A percentile compares a stretch with the other conserved stretches of the same genome.
Conservation (phyloP, 2,797 vertebrate genomes). For the Agapornis canus region DNA sequence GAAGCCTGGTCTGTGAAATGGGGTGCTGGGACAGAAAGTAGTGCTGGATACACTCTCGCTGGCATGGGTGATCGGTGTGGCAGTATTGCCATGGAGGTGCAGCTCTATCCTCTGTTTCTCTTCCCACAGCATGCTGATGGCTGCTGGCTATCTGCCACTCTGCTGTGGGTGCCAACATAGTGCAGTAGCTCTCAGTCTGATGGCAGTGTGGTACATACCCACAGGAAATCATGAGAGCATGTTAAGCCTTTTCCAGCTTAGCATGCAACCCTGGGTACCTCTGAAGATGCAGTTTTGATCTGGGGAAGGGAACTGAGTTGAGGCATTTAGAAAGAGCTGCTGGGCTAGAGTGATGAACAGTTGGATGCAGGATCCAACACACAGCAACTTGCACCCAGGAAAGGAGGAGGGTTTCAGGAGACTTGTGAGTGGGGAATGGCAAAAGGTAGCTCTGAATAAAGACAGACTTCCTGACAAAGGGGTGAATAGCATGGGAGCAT, state of each 20-base stretch:
- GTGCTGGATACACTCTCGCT: not conserved
- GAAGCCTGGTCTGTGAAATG: not conserved
- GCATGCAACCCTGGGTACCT: not conserved
- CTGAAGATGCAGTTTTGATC: not conserved
- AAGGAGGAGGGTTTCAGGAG: not conserved
- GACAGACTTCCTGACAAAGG: not conserved
- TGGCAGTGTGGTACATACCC: accelerated
- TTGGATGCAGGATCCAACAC: not conserved
- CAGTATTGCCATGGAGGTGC: not conserved
- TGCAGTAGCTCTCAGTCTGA: not conserved
- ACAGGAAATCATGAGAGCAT: accelerated
- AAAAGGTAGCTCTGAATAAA: not conserved
- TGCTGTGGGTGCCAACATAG: not conserved
- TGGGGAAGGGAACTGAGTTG: not conserved
- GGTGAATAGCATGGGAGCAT: not conserved
- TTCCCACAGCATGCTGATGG: not conserved
- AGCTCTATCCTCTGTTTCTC: not conserved
- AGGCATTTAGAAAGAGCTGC: not conserved
- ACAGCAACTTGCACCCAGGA: not conserved
- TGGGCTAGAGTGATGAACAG: not conserved
- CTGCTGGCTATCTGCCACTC: not conserved
- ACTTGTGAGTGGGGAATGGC: not conserved
- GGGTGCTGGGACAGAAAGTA: not conserved
- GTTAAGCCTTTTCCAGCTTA: not conserved
- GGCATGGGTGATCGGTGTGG: not conserved